These are phyloP conservation scores for Eremobia ochroleuca DNA, from an alignment of 2,888 invertebrate species.

Conservation along the genomic window DNA sequence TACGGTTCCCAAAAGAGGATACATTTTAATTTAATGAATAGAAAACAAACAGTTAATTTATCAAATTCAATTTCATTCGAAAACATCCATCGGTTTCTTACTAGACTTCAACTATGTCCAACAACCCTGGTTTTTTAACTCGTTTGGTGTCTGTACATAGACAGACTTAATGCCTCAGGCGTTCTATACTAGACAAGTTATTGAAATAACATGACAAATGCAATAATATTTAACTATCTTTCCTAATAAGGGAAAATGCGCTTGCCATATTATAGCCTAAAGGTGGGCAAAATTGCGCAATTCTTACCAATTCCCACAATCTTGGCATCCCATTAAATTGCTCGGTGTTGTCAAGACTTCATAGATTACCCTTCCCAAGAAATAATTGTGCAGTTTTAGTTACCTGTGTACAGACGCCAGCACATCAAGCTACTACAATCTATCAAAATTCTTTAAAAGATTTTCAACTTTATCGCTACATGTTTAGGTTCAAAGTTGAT, in stretches of 20 bases:
- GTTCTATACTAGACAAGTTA: background rate
- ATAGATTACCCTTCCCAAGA: background rate
- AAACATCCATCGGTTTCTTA: no score
- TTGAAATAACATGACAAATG: background rate
- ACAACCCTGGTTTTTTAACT: no score
- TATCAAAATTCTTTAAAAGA: no score
- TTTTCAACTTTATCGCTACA: no score
- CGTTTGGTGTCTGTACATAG: background rate
- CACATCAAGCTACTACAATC: no score
- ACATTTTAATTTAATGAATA: no score
- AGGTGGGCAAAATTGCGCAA: background rate
- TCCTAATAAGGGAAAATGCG: background rate
- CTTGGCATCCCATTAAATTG: background rate
- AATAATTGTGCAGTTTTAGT: background rate
- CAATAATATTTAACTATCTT: background rate
- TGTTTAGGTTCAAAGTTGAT: no score
- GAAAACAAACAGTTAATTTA: background rate
- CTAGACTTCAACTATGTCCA: no score
- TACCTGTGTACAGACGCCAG: no score
- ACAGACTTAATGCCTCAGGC: background rate
- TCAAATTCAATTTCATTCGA: background rate
- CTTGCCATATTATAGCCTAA: background rate
- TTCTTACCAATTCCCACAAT: background rate
- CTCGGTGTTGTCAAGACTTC: background rate
- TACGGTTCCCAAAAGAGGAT: background rate